Evolutionary conservation across 2,888 invertebrate genomes (phyloP), one percentile per base, ranked within the genome.

Genomic region (Drosophila limbata): DNA sequence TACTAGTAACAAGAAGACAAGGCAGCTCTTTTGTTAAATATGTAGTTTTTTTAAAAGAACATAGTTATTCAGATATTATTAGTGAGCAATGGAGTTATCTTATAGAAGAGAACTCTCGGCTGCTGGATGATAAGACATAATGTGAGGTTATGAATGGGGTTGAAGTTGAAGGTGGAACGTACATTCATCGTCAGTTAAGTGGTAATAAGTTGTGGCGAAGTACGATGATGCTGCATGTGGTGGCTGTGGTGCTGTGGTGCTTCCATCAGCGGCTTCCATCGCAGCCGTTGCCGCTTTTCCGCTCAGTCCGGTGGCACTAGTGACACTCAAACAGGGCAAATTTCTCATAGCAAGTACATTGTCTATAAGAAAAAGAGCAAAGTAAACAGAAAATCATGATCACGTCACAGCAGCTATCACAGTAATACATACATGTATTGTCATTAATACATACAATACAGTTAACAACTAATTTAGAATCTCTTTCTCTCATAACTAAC

Each of bases 121-220:
- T 28, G 28, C 8, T 28, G 28, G 37, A 8, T 37, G 19, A 42
- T 40, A 40, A 8, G 19, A 21, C 17, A 13, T n/a, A 28, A 15
- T 13, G 21, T 51, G 48, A 50, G 19, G 13, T 13, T 39, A 17
- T 39, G 25, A 31, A 4, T 40, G 40, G 31, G 13, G 28, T 53
- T 13, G 19, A 8, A 45, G n/a, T 13, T 21, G n/a, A 19, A 25
- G 15, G 11, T 28, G 15, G 40, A 75, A 92, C 92, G 81, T 92
- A 92, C 92, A 92, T 92, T 92, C 92, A 87, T 92, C 92, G 82
- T 92, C 92, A 68, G 91, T 90, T 69, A 92, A 86, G 79, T 92
- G 92, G 81, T 92, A 92, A 79, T 92, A 92, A 50, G 92, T 92
- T 84, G 92, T 91, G 64, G 92, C 87, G 86, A 92, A 92, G 81